phyloP scores from a whole-genome alignment of 2,888 invertebrate species.

The Halocaridina rubra region DNA sequence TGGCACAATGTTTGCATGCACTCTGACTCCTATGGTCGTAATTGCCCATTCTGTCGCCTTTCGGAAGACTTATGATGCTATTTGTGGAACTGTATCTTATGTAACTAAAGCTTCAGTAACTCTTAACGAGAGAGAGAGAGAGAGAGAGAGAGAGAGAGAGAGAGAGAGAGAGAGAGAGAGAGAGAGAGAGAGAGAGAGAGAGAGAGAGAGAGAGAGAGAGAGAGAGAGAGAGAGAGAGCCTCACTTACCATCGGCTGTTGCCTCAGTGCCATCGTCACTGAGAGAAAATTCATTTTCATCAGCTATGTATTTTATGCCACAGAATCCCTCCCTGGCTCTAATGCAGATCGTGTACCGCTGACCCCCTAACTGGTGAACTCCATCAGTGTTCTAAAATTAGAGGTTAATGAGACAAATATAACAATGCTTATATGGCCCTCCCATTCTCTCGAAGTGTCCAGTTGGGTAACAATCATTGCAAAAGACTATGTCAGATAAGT shows the following conservation, averaged over 20 bases:
- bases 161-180: not conserved
- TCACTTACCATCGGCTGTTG: not conserved
- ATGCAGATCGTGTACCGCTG: slow-evolving; percentile 50
- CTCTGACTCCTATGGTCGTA: no score
- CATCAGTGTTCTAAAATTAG: not conserved
- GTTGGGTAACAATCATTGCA: no score
- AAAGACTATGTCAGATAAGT: no score
- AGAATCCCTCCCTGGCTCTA: slow-evolving; percentile 48
- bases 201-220: not conserved
- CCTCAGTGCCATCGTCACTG: not conserved
- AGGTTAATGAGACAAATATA: no score
- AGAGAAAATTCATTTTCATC: slow-evolving; percentile 18
- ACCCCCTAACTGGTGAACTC: slow-evolving; percentile 30
- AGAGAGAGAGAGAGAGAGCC: not conserved
- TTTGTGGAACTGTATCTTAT: no score
- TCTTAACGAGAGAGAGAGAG: no score
- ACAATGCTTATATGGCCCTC: no score
- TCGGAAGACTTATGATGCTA: no score
- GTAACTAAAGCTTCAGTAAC: no score
- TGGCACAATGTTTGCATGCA: no score
- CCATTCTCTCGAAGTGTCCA: no score
- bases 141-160: not conserved
- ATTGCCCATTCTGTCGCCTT: no score
- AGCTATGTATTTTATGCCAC: slow-evolving; percentile 40
- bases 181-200: not conserved